These are phyloP conservation scores for Mamestra brassicae DNA, from an alignment of 2,888 invertebrate species.

Conservation along the genomic window DNA sequence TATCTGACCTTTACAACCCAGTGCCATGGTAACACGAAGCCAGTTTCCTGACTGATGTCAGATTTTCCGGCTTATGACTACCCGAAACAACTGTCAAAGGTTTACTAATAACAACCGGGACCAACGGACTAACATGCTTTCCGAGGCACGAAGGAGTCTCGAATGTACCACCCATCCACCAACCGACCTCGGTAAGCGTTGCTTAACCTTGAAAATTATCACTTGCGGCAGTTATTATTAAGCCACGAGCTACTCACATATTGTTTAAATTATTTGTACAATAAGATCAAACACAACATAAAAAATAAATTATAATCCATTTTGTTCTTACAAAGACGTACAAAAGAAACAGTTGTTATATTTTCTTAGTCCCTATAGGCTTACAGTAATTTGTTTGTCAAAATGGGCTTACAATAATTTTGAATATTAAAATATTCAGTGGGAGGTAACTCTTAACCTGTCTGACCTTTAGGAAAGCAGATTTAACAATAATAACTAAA, in stretches of 20 bases:
- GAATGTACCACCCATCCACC: no score
- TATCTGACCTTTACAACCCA: no score
- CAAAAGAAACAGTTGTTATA: slow-evolving; percentile 19
- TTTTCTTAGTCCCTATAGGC: slow-evolving; percentile 2
- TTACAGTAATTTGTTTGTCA: slow-evolving; percentile 46
- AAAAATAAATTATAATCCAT: slow-evolving; percentile 19
- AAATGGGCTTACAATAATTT: slow-evolving; percentile 52
- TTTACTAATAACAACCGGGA: no score
- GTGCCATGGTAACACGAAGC: no score
- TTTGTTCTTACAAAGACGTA: slow-evolving; percentile 22
- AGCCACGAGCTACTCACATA: neutral
- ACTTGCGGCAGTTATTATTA: neutral
- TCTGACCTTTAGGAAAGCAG: slow-evolving; percentile 26
- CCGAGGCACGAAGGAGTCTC: no score
- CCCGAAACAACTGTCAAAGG: no score
- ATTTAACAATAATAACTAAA: slow-evolving; percentile 33
- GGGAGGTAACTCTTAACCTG: slow-evolving; percentile 26
- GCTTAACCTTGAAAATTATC: neutral
- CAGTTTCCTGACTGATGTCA: no score
- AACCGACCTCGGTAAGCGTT: neutral
- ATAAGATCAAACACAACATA: slow-evolving; percentile 19
- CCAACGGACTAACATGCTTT: no score
- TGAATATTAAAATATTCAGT: slow-evolving; percentile 54
- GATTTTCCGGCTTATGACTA: neutral
- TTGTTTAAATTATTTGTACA: slow-evolving; percentile 6